Percentiles rank a stretch among this genome's conserved stretches.
These are phyloP conservation scores for Tenodera sinensis DNA, from an alignment of 2,888 invertebrate genomes.

Conservation along the genomic window DNA sequence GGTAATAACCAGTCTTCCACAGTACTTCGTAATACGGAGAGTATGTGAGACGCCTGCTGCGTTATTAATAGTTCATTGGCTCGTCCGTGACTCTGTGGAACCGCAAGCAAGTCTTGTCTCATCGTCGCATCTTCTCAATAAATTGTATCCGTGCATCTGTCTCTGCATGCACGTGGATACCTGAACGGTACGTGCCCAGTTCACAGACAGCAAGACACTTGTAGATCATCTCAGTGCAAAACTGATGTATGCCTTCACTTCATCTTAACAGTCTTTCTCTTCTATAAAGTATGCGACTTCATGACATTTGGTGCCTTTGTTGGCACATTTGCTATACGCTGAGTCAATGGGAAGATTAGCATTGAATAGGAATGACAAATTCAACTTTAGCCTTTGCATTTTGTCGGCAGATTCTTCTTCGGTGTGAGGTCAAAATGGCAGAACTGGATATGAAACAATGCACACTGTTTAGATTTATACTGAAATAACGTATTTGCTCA, in stretches of 20 bases:
- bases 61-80: background rate
- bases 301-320: background rate
- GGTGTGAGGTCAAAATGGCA: no score
- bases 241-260: background rate
- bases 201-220: background rate
- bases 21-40: no score
- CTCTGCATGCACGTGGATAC: background rate
- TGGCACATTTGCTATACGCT: background rate
- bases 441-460: no score
- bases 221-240: background rate
- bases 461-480: no score
- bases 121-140: background rate
- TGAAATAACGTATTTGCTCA: no score
- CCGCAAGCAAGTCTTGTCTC: background rate
- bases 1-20: no score
- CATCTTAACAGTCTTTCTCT: background rate
- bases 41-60: background rate
- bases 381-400: no score
- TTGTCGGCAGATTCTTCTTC: no score
- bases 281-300: background rate
- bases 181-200: background rate
- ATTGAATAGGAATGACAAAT: background rate
- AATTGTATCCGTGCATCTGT: background rate
- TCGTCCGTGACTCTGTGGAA: background rate
- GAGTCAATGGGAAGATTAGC: background rate